Conservation (phyloP, 2,113 vertebrate genomes). For the Rhynchopsitta pachyrhyncha region DNA sequence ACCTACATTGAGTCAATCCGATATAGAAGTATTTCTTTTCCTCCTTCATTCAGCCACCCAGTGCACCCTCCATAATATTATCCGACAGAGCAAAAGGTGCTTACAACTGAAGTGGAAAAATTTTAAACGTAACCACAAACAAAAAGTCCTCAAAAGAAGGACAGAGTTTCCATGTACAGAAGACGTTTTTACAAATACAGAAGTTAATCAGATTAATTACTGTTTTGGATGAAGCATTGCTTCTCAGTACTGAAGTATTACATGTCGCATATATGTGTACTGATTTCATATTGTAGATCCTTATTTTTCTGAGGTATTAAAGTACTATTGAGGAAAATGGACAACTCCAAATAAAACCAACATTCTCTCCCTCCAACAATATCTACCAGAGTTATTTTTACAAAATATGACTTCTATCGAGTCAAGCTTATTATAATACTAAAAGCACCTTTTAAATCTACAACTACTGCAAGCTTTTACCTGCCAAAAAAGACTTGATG, state of each 20-base stretch:
- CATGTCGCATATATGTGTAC: no score
- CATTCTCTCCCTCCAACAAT: background rate
- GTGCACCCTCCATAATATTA: background rate
- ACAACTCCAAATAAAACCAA: background rate
- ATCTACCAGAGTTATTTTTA: background rate
- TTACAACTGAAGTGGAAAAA: background rate
- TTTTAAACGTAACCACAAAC: background rate
- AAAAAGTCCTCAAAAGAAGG: background rate
- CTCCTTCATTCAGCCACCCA: background rate
- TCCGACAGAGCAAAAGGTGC: background rate
- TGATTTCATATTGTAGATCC: background rate
- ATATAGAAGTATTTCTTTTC: background rate
- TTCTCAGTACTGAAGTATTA: background rate
- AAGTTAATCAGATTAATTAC: background rate
- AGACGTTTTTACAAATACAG: background rate
- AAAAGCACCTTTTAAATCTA: background rate
- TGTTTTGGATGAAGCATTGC: background rate
- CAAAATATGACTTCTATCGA: background rate
- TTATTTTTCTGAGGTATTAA: background rate
- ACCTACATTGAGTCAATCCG: background rate
- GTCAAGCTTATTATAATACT: background rate
- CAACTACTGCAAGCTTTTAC: background rate
- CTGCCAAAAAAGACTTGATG: background rate
- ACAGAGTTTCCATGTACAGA: background rate
- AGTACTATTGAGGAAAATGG: background rate